Percentiles rank a stretch among this genome's conserved stretches.
Evolutionary conservation across 2,113 vertebrate species (phyloP).

Genomic region (Sitta europaea): DNA sequence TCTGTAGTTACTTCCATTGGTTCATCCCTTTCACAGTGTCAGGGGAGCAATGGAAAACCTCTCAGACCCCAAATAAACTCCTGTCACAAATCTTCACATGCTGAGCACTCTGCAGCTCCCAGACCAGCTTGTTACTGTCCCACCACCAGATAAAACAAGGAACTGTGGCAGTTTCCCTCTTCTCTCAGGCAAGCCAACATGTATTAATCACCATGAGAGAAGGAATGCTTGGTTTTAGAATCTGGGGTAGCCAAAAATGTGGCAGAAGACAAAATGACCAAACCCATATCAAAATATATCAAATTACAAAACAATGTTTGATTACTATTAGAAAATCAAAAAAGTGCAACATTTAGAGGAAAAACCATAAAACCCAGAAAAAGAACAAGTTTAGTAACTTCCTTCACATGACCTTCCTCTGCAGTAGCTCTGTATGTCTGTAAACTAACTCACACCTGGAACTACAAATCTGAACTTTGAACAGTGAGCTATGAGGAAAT

Average conservation of each 20-base stretch:
- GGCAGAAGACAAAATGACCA: neutral
- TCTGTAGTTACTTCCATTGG: neutral
- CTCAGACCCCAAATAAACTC: neutral
- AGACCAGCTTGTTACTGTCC: neutral
- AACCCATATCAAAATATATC: neutral
- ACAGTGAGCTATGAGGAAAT: neutral
- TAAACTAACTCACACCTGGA: neutral
- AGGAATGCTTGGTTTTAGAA: neutral
- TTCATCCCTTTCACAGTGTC: neutral
- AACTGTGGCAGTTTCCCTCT: neutral
- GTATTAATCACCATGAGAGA: neutral
- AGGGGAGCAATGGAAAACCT: neutral
- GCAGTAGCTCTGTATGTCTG: neutral
- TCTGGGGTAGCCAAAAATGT: neutral
- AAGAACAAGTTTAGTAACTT: neutral
- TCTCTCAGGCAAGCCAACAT: neutral
- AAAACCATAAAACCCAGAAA: neutral
- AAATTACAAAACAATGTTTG: neutral
- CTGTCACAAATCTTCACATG: neutral
- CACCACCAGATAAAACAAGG: neutral
- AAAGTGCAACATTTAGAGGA: neutral
- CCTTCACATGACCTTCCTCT: neutral
- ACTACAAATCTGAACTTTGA: neutral
- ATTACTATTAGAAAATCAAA: neutral
- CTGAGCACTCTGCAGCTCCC: neutral